phyloP scores from a whole-genome alignment of 1,140 invertebrate genomes.

The Trypoxylus dichotomus region DNA sequence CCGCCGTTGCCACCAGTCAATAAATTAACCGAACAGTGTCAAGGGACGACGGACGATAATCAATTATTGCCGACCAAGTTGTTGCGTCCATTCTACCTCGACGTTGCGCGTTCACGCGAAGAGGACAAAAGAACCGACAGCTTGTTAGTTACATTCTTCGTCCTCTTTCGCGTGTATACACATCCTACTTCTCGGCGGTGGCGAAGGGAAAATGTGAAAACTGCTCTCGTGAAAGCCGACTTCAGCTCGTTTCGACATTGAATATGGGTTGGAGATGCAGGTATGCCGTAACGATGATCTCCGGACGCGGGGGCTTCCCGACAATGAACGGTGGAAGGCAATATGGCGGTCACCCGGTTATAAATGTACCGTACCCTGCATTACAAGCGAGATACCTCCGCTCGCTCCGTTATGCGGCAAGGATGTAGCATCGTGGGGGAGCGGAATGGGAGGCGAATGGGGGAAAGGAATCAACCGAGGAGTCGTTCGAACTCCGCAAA shows the following conservation, averaged over 20 bases:
- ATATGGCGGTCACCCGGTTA: not conserved
- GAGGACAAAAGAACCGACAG: not conserved
- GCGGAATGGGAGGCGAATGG: not conserved
- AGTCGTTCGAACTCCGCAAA: not conserved
- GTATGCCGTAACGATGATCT: not conserved
- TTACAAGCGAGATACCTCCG: not conserved
- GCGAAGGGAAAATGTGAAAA: not conserved
- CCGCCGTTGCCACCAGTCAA: not conserved
- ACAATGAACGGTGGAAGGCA: not conserved
- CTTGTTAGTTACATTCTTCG: not conserved
- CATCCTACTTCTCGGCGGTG: not conserved
- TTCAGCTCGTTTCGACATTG: not conserved
- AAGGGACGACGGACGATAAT: not conserved
- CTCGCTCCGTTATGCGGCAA: not conserved
- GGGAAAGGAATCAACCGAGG: not conserved
- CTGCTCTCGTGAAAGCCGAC: not conserved
- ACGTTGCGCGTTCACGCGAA: not conserved
- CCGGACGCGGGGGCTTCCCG: not conserved
- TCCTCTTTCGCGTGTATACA: not conserved
- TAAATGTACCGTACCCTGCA: conserved; percentile 5
- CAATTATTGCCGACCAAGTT: conserved; percentile 16
- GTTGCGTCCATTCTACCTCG: not conserved
- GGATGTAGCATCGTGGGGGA: not conserved
- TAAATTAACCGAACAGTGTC: conserved; percentile 16
- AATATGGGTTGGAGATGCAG: too few relatives aligned